Conservation (phyloP, 2,113 vertebrate genomes). For the Anoura caudifer region DNA sequence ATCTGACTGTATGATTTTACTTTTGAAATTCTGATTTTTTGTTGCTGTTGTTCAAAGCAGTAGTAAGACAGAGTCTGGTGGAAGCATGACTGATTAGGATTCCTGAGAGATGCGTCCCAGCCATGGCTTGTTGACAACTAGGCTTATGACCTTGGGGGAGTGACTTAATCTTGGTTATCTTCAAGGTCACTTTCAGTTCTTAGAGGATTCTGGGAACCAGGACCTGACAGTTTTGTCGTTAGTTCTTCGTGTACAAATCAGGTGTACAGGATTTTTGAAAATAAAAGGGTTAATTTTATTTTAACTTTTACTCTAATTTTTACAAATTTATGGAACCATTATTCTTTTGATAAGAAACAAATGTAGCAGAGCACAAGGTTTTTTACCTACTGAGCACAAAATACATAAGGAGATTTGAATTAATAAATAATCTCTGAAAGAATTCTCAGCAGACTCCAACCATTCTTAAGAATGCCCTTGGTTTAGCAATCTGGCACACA, state of each 20-base stretch:
- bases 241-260: not conserved
- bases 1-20: not conserved
- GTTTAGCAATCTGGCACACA: not conserved
- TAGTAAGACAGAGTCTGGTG: not conserved
- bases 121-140: not conserved
- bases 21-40: constrained; percentile 6
- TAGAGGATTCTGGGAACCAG: not conserved
- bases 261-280: not conserved
- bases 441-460: constrained; percentile 50
- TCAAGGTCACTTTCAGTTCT: not conserved
- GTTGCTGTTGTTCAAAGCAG: not conserved
- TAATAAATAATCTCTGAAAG: constrained; percentile 57
- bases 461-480: constrained; percentile 17
- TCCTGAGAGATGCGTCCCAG: not conserved
- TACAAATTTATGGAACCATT: not conserved
- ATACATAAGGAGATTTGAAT: constrained; percentile 26
- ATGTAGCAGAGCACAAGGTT: not conserved
- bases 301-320: constrained; percentile 2
- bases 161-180: not conserved
- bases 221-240: not conserved
- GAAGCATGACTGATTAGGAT: not conserved
- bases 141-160: not conserved
- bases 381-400: constrained; percentile 16
- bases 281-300: not conserved
- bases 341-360: constrained; percentile 45